Conservation (phyloP, 1,140 invertebrate genomes). For the Drosophila melanogaster region Release_6_plus_ISO1_MT NC_004354.4:20612501-20613000, state of each 20-base stretch:
- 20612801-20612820: slow-evolving; percentile 36
- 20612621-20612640: no score
- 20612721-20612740: no score
- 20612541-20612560: no score
- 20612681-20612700: no score
- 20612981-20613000: slow-evolving; percentile 12
- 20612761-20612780: slow-evolving; percentile 8
- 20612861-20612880: slow-evolving; percentile 12
- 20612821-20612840: slow-evolving; percentile 45
- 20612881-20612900: slow-evolving; percentile 33
- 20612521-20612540: no score
- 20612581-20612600: no score
- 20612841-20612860: slow-evolving; percentile 23
- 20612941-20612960: slow-evolving; percentile 27
- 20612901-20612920: slow-evolving; percentile 45
- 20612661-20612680: no score
- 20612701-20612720: no score
- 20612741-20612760: neutral
- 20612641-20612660: no score
- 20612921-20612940: slow-evolving; percentile 17
- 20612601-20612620: no score
- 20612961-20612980: slow-evolving; percentile 46
- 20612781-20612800: slow-evolving; percentile 5
- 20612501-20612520: no score
- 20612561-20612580: no score